A percentile compares a stretch with the other conserved stretches of the same genome.
Evolutionary conservation across 1,140 invertebrate genomes (phyloP).

Genomic region (Drosophila sturtevanti): DNA sequence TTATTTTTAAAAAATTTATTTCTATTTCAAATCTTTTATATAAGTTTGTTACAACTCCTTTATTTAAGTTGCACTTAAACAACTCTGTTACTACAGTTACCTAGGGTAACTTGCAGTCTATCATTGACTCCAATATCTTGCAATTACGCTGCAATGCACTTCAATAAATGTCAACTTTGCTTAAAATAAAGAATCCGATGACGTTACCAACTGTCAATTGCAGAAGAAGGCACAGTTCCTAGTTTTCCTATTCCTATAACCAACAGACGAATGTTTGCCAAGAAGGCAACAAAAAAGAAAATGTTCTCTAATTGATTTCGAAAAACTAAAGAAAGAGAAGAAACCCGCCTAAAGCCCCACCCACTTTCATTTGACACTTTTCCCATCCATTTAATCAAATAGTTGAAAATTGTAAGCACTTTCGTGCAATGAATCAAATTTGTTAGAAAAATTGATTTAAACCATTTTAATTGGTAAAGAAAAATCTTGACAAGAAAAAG

Average conservation of each 20-base stretch:
- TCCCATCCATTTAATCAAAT: background rate
- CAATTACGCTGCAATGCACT: conserved; percentile 10
- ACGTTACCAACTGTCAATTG: background rate
- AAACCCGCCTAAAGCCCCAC: background rate
- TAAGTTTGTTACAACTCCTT: too few species aligned
- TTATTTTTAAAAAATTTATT: too few species aligned
- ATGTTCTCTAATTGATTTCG: background rate
- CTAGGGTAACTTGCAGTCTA: background rate
- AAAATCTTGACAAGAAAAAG: too few species aligned
- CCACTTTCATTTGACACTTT: background rate
- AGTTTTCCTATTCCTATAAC: background rate
- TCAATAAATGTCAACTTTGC: background rate
- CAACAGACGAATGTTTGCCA: too few species aligned
- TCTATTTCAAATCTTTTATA: too few species aligned
- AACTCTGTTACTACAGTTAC: too few species aligned
- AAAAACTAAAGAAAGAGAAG: background rate
- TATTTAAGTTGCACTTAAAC: too few species aligned
- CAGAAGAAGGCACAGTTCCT: background rate
- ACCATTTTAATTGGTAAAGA: too few species aligned
- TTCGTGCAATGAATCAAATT: background rate
- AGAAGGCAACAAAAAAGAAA: too few species aligned
- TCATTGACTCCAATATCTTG: conserved; percentile 15
- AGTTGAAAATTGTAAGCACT: conserved; percentile 29
- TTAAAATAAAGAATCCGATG: conserved; percentile 6
- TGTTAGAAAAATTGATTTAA: too few species aligned